These are phyloP conservation scores for Pachypeltis micranthus DNA, from an alignment of 1,140 invertebrate genomes.

Conservation along the genomic window DNA sequence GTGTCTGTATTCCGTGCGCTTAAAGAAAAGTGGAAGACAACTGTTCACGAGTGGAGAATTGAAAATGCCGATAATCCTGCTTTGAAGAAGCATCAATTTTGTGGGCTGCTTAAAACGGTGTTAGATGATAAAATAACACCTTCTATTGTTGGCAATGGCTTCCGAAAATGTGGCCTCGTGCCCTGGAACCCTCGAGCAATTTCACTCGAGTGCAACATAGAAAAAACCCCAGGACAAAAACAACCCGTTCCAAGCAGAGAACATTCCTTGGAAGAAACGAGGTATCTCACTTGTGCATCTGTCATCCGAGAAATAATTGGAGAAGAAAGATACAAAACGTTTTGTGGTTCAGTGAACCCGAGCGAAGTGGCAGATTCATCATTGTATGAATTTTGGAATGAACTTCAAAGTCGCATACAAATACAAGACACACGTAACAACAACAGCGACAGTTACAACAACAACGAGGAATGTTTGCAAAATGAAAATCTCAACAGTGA, in stretches of 20 bases:
- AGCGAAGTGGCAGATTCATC: conserved; percentile 7
- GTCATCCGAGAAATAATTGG: not conserved
- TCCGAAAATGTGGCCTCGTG: conserved; percentile 10
- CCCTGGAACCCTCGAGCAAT: conserved; percentile 1
- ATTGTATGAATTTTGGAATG: conserved; percentile 8
- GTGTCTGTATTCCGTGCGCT: conserved; percentile 32
- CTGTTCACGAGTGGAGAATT: conserved; percentile 23
- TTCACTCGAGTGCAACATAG: not conserved
- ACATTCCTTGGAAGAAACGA: not conserved
- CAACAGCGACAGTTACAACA: conserved; percentile 5
- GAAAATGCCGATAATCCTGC: conserved; percentile 22
- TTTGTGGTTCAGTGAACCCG: not conserved
- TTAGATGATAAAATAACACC: not conserved
- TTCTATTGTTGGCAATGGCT: conserved; percentile 11
- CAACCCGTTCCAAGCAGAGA: not conserved
- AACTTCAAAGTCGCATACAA: conserved; percentile 9
- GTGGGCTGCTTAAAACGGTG: conserved; percentile 12
- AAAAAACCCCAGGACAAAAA: not conserved
- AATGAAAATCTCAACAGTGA: conserved; percentile 9
- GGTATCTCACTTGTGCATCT: not conserved
- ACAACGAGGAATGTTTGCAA: conserved; percentile 9
- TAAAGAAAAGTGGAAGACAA: conserved; percentile 33
- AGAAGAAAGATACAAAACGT: not conserved
- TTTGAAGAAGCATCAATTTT: conserved; percentile 25
- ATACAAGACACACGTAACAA: conserved; percentile 6